Evolutionary conservation across 1,140 invertebrate species (phyloP), one percentile per base, ranked within the genome.

Genomic region (Cardiocondyla obscurior): DNA sequence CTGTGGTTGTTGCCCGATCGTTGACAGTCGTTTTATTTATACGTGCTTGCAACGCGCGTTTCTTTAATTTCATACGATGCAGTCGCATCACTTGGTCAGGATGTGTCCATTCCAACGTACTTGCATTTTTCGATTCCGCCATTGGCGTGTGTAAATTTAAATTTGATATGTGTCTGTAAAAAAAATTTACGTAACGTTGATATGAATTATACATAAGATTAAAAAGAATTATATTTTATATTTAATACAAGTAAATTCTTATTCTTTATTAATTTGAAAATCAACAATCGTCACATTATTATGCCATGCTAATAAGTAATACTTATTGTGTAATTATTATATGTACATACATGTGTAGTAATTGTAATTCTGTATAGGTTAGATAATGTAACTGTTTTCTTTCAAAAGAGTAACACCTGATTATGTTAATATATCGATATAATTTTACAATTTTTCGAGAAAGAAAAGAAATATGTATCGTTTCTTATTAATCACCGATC

Each of bases 41-140:
- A 72, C 95, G 93, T 83, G 95, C 96, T 93, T 97, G 95, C 57
- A 97, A 93, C 16, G 96, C 96, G 92, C 95, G 95, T 92, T 97
- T 97, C 90, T 95, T 96, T 84, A 95, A 93, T 91, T 96, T 96
- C 60, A 97, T 86, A 74, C 95, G 95, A 90, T 96, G 95, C 22
- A 97, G 86, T 90, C 95, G 95, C 95, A 97, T 96, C 44, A 97
- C 95, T 93, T 97, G 94, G 30, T 95, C 94, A 1, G 96, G 95
- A 77, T 93, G 94, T 44, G 94, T 94, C 95, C 96, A 96, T 92
- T 95, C 92, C 73, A 93, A 84, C 36, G 90, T 39, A 2, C 89
- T 76, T 19, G 74, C 28, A 84, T 88, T 76, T 51, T 88, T 67
- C 19, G 65, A 36, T 28, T 92, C 90, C 36, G 91, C 87, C 94